Base-by-base conservation (phyloP, 2,888 invertebrate species). In the Polia nebulosa region DNA sequence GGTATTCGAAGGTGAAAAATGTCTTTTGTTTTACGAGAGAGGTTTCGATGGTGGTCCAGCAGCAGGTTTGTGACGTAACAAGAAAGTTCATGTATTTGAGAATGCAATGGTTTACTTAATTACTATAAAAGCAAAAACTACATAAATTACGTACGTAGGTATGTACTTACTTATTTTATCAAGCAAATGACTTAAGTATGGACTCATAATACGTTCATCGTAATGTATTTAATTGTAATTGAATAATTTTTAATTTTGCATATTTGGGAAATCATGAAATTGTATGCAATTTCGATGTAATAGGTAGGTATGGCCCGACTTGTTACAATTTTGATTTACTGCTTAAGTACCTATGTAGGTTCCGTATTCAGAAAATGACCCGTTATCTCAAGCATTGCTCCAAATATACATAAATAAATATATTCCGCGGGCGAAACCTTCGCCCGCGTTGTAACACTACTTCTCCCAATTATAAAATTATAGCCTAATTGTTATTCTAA, bases 71-170 rank as follows among this genome's bases (percentile, higher is more conserved):
- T 88, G 85, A 86, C 81, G 85, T 80, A 86, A 87, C 70, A 84
- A 69, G 87, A 88, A 88, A 88, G 88, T 81, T 81, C 76, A 80
- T 67, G 65, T 75, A 76, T 83, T 83, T 80, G 76, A 80, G 87
- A 87, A 83, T 87, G 84, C 82, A 85, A 86, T 82, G 86, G 82
- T 87, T 83, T 81, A 82, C 84, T 84, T 85, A 86, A 86, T 86
- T 82, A 77, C 75, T 78, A 66, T 66, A 66, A 76, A 78, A 70
- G 51, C 49, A 81, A 76, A 69, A 80, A 68, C 76, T n/a, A 25
- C 22, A 55, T 41, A 65, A 63, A 76, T 72, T 69, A n/a, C n/a
- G n/a, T 57, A 74, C 64, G 63, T 27, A 36, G 20, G 52, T 52
- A 32, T 32, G 13, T 32, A 7, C 47, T 47, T 72, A 65, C 34